Conservation (phyloP, 2,113 vertebrate genomes). For the Mugil cephalus region DNA sequence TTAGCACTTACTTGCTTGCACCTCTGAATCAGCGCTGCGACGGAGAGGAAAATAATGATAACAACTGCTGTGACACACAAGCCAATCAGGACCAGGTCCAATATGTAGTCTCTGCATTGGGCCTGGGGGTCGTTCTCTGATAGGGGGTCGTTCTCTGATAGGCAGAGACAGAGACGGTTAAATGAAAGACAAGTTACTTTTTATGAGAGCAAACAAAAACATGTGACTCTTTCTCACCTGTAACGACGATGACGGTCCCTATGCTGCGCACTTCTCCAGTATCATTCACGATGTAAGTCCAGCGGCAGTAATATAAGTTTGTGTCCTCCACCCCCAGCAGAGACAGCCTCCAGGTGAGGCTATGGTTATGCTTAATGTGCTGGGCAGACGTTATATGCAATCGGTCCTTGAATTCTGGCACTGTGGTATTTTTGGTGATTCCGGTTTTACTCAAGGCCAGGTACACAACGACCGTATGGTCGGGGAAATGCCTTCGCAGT, state of each 20-base stretch:
- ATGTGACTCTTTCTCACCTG: constrained; percentile 52
- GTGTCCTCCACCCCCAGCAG: constrained; percentile 59
- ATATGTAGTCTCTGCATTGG: constrained; percentile 13
- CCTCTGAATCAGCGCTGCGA: constrained; percentile 15
- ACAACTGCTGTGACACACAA: constrained; percentile 7
- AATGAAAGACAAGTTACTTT: neutral
- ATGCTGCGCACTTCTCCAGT: neutral
- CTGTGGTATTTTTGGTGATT: neutral
- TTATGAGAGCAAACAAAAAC: neutral
- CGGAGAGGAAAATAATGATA: neutral
- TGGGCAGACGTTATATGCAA: neutral
- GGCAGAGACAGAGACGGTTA: neutral
- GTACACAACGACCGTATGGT: neutral
- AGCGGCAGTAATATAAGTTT: constrained; percentile 71
- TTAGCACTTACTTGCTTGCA: constrained; percentile 53
- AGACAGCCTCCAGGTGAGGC: constrained; percentile 57
- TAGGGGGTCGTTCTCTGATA: too few relatives aligned
- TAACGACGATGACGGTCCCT: constrained; percentile 69
- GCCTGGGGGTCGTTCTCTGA: constrained; percentile 48
- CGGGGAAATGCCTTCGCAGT: constrained; percentile 31
- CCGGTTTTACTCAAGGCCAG: fast-evolving
- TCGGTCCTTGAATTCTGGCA: neutral
- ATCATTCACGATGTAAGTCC: fast-evolving
- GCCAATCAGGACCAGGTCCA: constrained; percentile 26
- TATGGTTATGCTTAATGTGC: fast-evolving